Base-by-base conservation (phyloP, 37 sponge, comb jelly and placozoan genomes). In the Aplysina aerophoba region DNA sequence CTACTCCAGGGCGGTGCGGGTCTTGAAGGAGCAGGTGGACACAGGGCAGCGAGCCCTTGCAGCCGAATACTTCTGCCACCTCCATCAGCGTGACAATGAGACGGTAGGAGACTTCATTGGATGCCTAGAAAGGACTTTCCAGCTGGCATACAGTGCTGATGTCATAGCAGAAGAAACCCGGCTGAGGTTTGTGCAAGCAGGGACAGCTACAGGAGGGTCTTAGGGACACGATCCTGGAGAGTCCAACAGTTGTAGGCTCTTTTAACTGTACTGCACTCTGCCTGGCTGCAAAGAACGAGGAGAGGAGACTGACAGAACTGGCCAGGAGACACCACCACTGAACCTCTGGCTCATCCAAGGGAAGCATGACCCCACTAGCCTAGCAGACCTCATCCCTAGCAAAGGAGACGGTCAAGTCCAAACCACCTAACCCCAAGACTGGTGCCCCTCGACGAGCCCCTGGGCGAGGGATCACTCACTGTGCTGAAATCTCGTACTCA, bases 231-330 rank as follows among this genome's bases (percentile, higher is more conserved):
- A 30, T 88, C 50, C 69, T 88, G 77, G 39, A 83, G 41, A 38
- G 63, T 24, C 83, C 84, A 35, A 69, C 88, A 1, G 83, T 88
- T 21, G 84, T 81, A 0, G 90, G 90, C 11, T 82, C 82, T 12
- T 12, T 11, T 12, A 50, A 35, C 31, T 89, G 85, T 84, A 2
- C 28, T 12, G 71, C 35, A 31, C 59, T 89, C 53, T 61, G 81
- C 55, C 19, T 81, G n/a, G 85, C 90, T 72, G 85, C 90, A 27
- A 84, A 62, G 34, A 67, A 59, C 57, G 90, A 84, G 55, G 89
- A 86, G 59, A 78, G 79, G 75, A 39, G 87, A 31, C 67, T 80
- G n/a, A 36, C 73, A 27, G 68, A 80, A 13, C 69, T 86, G 38
- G 37, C 12, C 28, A 79, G 41, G 53, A 79, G 87, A 54, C 55